A percentile compares a stretch with the other conserved stretches of the same genome.
Conservation (phyloP, 2,797 vertebrate genomes). For the Gymnocypris eckloni region DNA sequence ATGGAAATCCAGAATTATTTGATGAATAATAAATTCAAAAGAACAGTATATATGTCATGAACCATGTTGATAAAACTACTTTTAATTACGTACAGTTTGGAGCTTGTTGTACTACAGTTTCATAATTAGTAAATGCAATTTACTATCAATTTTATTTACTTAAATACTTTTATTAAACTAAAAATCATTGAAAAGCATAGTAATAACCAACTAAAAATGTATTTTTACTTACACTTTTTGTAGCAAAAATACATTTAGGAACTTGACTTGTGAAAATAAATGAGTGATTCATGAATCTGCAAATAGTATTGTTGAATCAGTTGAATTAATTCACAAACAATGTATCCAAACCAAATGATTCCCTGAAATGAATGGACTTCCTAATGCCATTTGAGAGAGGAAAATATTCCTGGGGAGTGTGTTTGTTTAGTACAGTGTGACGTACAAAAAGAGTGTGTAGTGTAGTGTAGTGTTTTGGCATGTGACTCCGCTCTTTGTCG, state of each 20-base stretch:
- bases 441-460: not conserved
- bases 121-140: not conserved
- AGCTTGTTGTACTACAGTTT: not conserved
- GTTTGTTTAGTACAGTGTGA: not conserved
- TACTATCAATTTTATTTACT: not conserved
- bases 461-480: not conserved
- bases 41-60: too few species aligned
- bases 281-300: not conserved
- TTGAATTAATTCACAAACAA: not conserved
- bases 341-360: not conserved
- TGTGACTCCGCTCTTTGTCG: not conserved
- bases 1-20: not conserved
- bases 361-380: not conserved
- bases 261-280: not conserved
- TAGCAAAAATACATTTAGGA: not conserved
- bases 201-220: not conserved
- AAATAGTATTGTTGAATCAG: not conserved
- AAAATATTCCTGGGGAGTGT: not conserved
- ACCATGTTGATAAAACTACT: not conserved
- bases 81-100: not conserved
- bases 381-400: not conserved
- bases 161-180: not conserved
- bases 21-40: not conserved
- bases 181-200: not conserved
- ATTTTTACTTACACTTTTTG: too few species aligned